These are phyloP conservation scores for Fragum fragum DNA, from an alignment of 2,888 invertebrate genomes.

Conservation along the genomic window DNA sequence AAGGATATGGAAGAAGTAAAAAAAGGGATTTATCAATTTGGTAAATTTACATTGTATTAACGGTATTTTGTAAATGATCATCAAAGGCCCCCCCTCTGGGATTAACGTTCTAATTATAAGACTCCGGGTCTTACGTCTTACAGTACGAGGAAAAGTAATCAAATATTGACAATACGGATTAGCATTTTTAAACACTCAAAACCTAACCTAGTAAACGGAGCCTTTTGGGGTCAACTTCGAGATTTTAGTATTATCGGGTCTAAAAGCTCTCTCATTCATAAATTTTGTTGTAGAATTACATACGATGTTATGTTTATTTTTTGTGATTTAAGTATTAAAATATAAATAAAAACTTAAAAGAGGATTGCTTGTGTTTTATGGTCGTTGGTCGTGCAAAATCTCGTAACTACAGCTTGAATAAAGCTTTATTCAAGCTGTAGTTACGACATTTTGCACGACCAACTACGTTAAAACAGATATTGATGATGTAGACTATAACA, in stretches of 20 bases:
- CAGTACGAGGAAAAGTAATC: conserved; percentile 3
- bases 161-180: conserved; percentile 28
- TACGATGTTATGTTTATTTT: no score
- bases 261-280: background rate
- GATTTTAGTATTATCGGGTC: background rate
- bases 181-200: conserved; percentile 18
- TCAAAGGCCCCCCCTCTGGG: conserved; percentile 21
- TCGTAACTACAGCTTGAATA: no score
- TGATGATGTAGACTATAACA: no score
- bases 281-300: no score
- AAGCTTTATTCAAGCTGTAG: no score
- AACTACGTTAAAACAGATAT: no score
- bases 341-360: no score
- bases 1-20: conserved; percentile 22
- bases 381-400: no score
- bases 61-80: conserved; percentile 26
- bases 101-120: conserved; percentile 22
- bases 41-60: conserved; percentile 30
- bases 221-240: conserved; percentile 17
- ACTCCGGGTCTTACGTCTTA: conserved; percentile 8
- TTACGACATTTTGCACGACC: no score
- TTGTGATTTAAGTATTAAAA: no score
- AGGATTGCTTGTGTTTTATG: no score
- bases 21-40: conserved; percentile 10
- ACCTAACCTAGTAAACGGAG: conserved; percentile 26